Evolutionary conservation across 2,113 vertebrate genomes (phyloP).

Genomic region (Potamarius usumacintae): DNA sequence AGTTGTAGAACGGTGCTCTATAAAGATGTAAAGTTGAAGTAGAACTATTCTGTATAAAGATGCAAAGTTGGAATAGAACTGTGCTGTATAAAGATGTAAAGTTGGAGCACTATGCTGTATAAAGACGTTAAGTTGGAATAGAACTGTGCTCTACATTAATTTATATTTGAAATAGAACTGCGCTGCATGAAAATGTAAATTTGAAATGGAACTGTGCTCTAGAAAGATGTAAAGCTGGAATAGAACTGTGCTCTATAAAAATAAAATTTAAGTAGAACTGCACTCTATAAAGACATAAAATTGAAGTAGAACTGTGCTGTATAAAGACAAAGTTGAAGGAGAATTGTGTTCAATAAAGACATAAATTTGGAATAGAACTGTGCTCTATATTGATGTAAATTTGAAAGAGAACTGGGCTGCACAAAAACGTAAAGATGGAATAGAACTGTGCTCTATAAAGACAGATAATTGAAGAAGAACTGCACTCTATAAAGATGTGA

Average conservation of each 20-base stretch:
- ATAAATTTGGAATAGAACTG: neutral
- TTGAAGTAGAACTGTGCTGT: too few species aligned
- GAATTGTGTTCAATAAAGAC: too few species aligned
- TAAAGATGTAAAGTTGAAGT: neutral
- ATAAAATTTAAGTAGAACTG: too few species aligned
- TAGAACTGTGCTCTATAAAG: neutral
- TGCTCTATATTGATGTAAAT: neutral
- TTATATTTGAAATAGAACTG: too few species aligned
- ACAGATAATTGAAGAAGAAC: neutral
- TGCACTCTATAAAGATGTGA: neutral
- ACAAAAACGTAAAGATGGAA: neutral
- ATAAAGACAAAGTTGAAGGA: too few species aligned
- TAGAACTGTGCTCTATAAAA: neutral
- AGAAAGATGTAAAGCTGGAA: accelerated
- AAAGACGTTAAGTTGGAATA: neutral
- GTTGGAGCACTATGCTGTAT: too few species aligned
- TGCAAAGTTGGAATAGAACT: neutral
- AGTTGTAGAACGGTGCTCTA: too few species aligned
- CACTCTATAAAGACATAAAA: too few species aligned
- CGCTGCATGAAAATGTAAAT: too few species aligned
- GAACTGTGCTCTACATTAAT: too few species aligned
- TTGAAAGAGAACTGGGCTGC: neutral
- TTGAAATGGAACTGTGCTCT: neutral
- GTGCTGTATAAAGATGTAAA: too few species aligned
- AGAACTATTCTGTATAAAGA: neutral